Evolutionary conservation across 2,888 invertebrate genomes (phyloP).

Genomic region (Acanthosepion esculentum): DNA sequence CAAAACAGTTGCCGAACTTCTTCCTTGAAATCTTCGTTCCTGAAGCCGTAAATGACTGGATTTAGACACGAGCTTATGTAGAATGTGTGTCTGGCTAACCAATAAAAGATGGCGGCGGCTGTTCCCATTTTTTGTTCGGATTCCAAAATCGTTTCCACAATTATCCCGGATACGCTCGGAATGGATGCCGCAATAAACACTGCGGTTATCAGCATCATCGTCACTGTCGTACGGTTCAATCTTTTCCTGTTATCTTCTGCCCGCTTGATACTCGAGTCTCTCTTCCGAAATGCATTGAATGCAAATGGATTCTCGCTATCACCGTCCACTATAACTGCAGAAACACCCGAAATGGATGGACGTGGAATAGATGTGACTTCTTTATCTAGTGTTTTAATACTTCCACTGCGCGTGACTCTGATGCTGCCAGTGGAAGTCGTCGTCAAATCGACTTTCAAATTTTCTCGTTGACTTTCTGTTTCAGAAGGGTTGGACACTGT

Average conservation of each 20-base stretch:
- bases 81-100: neutral
- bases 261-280: neutral
- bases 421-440: neutral
- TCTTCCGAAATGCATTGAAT: neutral
- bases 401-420: neutral
- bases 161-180: neutral
- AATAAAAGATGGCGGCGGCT: neutral
- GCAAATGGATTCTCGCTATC: neutral
- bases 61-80: conserved; percentile 3
- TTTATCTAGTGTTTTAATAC: neutral
- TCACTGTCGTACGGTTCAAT: neutral
- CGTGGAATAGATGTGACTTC: neutral
- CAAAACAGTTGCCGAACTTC: neutral
- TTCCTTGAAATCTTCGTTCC: conserved; percentile 25
- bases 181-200: conserved; percentile 16
- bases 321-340: neutral
- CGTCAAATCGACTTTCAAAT: neutral
- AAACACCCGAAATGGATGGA: neutral
- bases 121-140: neutral
- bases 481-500: neutral
- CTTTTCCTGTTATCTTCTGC: neutral
- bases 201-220: conserved; percentile 40
- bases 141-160: neutral
- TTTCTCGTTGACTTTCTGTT: neutral
- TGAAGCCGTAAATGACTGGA: conserved; percentile 42